A percentile compares a stretch with the other conserved stretches of the same genome.
phyloP scores from a whole-genome alignment of 2,113 vertebrate genomes.

The Perca flavescens region DNA sequence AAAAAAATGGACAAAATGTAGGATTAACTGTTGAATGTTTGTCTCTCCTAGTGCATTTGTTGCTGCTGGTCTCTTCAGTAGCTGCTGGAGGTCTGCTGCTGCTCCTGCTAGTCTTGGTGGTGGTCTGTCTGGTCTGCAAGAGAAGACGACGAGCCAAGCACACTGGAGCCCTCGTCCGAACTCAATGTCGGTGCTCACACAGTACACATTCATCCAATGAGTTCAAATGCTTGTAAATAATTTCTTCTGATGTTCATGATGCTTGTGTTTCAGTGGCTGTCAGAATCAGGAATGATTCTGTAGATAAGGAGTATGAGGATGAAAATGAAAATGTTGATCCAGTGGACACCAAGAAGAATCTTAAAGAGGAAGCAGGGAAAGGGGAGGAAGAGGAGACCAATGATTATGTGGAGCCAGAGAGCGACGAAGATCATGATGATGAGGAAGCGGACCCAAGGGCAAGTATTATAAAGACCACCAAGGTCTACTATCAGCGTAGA shows the following conservation, averaged over 20 bases:
- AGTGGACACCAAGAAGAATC: not conserved
- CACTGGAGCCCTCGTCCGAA: not conserved
- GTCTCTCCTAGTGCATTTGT: conserved; percentile 25
- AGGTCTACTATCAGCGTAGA: not conserved
- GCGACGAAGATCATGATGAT: no score
- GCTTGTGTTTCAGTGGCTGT: conserved; percentile 20
- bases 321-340: conserved; percentile 21
- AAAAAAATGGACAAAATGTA: not conserved
- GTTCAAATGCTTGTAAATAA: not conserved
- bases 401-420: no score
- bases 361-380: not conserved
- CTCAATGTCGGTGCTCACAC: conserved; percentile 31
- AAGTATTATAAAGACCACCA: no score
- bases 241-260: not conserved
- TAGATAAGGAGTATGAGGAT: not conserved
- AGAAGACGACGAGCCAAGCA: not conserved
- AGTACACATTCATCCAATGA: not conserved
- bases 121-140: not conserved
- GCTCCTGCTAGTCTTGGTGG: conserved; percentile 30
- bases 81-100: conserved; percentile 27
- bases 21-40: not conserved
- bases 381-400: no score
- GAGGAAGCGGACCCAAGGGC: no score
- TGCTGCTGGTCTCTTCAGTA: conserved; percentile 3
- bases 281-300: not conserved